Base-by-base conservation (phyloP, 1,140 invertebrate species). In the Bacillus rossius region DNA sequence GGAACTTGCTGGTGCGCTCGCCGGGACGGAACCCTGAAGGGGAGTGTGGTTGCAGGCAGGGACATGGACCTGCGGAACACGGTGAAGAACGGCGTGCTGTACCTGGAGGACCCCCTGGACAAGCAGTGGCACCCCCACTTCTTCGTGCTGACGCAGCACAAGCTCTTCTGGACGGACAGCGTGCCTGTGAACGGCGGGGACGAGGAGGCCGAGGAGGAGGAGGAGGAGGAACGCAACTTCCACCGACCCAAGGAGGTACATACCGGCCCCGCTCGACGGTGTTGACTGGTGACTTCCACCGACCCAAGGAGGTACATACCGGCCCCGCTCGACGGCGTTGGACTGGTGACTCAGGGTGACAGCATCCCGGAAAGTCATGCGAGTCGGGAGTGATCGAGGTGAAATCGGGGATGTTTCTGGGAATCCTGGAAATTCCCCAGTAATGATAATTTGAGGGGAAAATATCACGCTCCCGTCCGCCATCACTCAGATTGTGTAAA, bases 71-170 rank as follows among this genome's bases (percentile, higher is more conserved):
- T 96, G 29, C 81, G 90, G 48, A 94, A 91, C 73, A 91, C 92
- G 0, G 82, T 93, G 0, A 96, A 93, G 77, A 97, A 94, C 77
- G 95, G 94, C 0, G 85, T 94, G 53, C 76, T 98, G 50, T 92
- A 89, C 69, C 75, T 98, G 25, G 90, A 96, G 76, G 94, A 98
- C 79, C 85, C 85, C 0, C 81, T 92, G 0, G 91, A 96, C 64
- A 85, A 87, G 71, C 85, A 89, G 61, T 99, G 94, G 94, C 87
- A 91, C 70, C 89, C 92, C 0, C 94, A 97, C 75, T 95, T 95
- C 69, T 97, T 98, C 74, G 90, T 96, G n/a, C 73, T 99, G 10
- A 96, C 91, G 0, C 82, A 90, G 53, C 87, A 86, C 64, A 93
- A 94, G 71, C 75, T 98, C 23, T 92, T 89, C 67, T 98, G 95